Evolutionary conservation across 2,113 vertebrate species (phyloP), one percentile per base, ranked within the genome.

Genomic region (Chaetops frenatus): DNA sequence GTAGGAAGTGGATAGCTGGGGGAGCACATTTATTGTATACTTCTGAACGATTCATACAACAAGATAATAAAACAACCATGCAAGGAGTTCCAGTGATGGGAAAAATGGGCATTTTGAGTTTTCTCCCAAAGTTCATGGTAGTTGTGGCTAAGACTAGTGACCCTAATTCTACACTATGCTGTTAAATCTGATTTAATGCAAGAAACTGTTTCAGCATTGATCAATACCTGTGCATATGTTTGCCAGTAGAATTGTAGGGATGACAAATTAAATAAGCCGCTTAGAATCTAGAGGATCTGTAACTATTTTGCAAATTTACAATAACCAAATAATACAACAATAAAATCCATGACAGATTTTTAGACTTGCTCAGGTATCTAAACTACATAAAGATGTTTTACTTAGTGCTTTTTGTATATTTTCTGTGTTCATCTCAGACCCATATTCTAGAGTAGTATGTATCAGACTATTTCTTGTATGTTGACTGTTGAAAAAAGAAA

Each of bases 391-490:
- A 77, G 21, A 27, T 28, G 8, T 77, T 95, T 72, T 73, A 69
- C 51, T 56, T 23, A 61, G 11, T 31, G 23, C 2, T 74, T 71
- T 62, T 38, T 6, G 15, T 20, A 36, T 81, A 77, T 91, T 51
- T 21, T 54, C 9, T 29, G 20, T 48, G 56, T 29, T 65, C 5
- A 48, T 27, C 33, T 66, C 33, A 70, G 29, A 33, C 9, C 8
- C 9, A n/a, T n/a, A 17, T 47, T 94, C 12, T 54, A 54, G 3
- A 88, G 27, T 50, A 62, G 40, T 44, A 65, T 0, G 0, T 35
- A 64, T 31, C n/a, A 61, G 22, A 18, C 7, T 71, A 31, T 60
- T 83, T 88, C 15, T 61, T 45, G 4, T 54, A 89, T 11, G 24
- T 11, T 66, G 27, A 50, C 13, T 7, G 11, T 57, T 35, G 36